A percentile compares a stretch with the other conserved stretches of the same genome.
phyloP scores from a whole-genome alignment of 2,888 invertebrate species.

The Drosophila algonquin region DNA sequence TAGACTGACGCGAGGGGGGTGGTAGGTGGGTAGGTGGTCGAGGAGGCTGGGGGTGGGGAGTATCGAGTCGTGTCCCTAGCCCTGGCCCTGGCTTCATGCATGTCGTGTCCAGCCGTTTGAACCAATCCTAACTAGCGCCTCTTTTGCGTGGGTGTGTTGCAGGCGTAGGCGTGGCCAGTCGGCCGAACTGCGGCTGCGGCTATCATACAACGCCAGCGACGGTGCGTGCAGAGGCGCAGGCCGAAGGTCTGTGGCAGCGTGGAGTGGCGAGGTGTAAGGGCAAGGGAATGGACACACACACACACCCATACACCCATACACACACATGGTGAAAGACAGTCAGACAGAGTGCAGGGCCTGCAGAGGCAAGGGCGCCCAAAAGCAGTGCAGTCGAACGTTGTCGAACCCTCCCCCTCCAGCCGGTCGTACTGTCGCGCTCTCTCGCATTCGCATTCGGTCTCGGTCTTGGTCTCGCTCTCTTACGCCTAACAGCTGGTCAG shows the following conservation, averaged over 20 bases:
- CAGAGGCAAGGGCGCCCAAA: conserved; percentile 9
- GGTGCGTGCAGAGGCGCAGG: conserved; percentile 28
- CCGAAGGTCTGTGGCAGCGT: neutral
- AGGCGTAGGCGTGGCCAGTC: conserved; percentile 78
- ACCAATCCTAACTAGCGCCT: conserved; percentile 76
- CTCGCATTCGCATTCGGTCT: neutral
- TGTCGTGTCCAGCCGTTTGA: conserved; percentile 69
- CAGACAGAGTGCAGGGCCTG: neutral
- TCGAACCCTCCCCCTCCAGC: conserved; percentile 20
- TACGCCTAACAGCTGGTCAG: neutral
- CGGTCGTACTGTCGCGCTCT: conserved; percentile 10
- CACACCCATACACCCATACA: neutral
- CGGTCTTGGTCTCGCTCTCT: conserved; percentile 4
- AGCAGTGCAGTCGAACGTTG: conserved; percentile 48
- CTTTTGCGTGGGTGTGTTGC: conserved; percentile 69
- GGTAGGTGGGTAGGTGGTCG: neutral
- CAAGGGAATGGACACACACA: neutral
- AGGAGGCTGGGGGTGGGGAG: neutral
- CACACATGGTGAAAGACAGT: neutral
- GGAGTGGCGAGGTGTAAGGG: neutral
- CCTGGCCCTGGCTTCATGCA: conserved; percentile 14
- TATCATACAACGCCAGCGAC: conserved; percentile 1
- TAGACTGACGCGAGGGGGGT: neutral
- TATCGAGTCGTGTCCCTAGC: conserved; percentile 8
- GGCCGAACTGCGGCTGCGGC: conserved; percentile 50